Evolutionary conservation across 2,888 invertebrate genomes (phyloP), one percentile per base, ranked within the genome.

Genomic region (Auanema freiburgensis): DNA sequence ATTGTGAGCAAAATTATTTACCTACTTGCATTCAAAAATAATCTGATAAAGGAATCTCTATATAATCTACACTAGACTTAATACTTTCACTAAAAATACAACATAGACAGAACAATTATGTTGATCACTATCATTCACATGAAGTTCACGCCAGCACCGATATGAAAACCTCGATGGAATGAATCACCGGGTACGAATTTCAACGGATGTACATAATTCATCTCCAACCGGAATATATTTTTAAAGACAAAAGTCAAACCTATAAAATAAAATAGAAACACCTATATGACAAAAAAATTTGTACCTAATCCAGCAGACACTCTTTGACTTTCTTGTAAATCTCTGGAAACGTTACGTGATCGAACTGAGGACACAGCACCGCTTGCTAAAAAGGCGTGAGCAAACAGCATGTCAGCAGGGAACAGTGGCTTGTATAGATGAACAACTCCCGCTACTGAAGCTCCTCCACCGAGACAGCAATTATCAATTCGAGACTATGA

Each of bases 131-230:
- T 21, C n/a, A 50, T 42, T 64, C 73, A 80, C 55, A 81, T 57
- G 62, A 82, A 82, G 43, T 74, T 72, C 52, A 80, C 60, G 24
- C 82, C 81, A 21, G 74, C 78, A 14, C 80, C 81, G 54, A 81
- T 70, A 55, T 81, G 81, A 46, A 81, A 67, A 21, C 81, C 80
- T n/a, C 75, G 65, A 11, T 59, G 61, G n/a, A 73, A 55, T 8
- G 65, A 60, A 64, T 83, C 83, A 40, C 75, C 77, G 49, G 87
- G 85, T 72, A 88, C 87, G 69, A 88, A 88, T 53, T 87, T 86
- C 59, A 91, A 79, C 49, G 96, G 96, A 81, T 91, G 86, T 84
- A 92, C 91, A 86, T 96, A 93, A 88, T 96, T 97, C 59, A 98
- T 88, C 87, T 98, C 97, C 59, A 97, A 88, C 63, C 76, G 71